Base-by-base conservation (phyloP, 2,113 vertebrate species). In the Ptyas mucosa region DNA sequence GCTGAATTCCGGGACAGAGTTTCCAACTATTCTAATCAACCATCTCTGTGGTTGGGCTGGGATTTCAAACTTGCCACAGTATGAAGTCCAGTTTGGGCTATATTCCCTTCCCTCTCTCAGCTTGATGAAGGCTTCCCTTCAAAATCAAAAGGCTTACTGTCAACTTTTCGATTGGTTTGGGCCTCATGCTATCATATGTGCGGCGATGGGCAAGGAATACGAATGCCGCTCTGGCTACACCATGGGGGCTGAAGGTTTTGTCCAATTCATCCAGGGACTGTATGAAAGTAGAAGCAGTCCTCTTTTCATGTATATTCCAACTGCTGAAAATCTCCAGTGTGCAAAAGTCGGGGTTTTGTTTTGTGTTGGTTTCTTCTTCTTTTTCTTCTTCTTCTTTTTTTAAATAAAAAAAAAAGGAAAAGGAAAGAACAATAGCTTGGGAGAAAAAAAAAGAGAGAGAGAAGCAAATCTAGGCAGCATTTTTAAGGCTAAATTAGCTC, bases 141-240 rank as follows among this genome's bases (percentile, higher is more conserved):
- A 97, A 98, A 98, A 98, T 98, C 98, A 98, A 98, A 98, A 98
- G 98, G 97, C 98, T 98, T 97, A 97, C 98, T 98, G 98, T 98
- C 98, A 98, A 97, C 97, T 97, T 96, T 98, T 97, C 97, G 95
- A 98, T 97, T 98, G 98, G 98, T 97, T 97, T 97, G 97, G 97
- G 98, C 97, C 97, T 96, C 96, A 96, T 94, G 96, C 96, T 97
- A 96, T 97, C 97, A 95, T 95, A 96, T 97, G 96, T 96, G 97
- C 95, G 95, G 97, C 90, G 97, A 96, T 97, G 97, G 92, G 97
- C 96, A 96, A 97, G 97, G 97, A 97, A 98, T 98, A 98, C 92
- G 96, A 97, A 98, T 97, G 97, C 86, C 12, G 93, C 92, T 94
- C 96, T 81, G 92, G 96, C 97, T 97, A 97, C 95, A 97, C 97